phyloP scores from a whole-genome alignment of 2,113 vertebrate genomes.

The Eclectus roratus region DNA sequence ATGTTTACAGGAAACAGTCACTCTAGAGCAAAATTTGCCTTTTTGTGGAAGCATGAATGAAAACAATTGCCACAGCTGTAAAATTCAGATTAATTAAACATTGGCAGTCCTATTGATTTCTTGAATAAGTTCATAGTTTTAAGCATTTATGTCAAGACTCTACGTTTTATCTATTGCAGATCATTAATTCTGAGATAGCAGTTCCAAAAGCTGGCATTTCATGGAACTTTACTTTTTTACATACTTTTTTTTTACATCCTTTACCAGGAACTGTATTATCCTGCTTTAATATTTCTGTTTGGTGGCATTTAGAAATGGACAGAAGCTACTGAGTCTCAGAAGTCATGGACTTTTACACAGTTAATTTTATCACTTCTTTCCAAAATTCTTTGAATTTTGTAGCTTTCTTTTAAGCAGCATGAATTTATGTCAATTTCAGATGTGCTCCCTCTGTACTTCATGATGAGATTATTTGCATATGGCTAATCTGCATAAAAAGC shows the following conservation, averaged over 20 bases:
- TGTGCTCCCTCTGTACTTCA: background rate
- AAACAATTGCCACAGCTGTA: background rate
- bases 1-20: background rate
- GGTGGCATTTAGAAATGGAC: background rate
- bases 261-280: background rate
- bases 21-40: background rate
- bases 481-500: background rate
- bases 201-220: background rate
- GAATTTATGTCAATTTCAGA: background rate
- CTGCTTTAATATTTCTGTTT: background rate
- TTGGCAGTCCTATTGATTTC: background rate
- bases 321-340: background rate
- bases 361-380: background rate
- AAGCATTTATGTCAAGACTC: background rate
- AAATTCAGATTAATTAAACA: background rate
- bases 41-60: background rate
- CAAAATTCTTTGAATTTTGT: background rate
- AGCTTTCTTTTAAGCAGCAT: background rate
- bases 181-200: background rate
- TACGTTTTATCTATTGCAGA: background rate
- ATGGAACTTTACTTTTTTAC: background rate
- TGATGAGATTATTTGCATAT: background rate
- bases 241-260: background rate
- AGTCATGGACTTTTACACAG: rapidly evolving
- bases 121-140: background rate